A percentile compares a stretch with the other conserved stretches of the same genome.
These are phyloP conservation scores for Leucophenga varia DNA, from an alignment of 1,140 invertebrate species.

Conservation along the genomic window DNA sequence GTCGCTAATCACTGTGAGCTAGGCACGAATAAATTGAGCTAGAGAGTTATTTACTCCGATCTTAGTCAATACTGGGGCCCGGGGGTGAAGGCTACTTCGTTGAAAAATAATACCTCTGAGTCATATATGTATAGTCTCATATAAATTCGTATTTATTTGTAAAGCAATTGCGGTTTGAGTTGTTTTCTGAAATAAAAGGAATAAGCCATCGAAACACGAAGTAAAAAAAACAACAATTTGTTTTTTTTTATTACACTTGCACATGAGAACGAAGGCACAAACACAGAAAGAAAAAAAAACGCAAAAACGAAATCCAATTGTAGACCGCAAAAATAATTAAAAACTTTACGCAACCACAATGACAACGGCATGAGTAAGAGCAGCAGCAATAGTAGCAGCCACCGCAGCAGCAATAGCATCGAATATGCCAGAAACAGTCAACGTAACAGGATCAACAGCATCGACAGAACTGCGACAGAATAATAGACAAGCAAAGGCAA, in stretches of 20 bases:
- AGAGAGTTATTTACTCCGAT: no score
- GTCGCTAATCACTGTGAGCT: no score
- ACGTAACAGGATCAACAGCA: not conserved
- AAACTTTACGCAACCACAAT: constrained; percentile 35
- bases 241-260: no score
- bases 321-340: constrained; percentile 50
- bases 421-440: not conserved
- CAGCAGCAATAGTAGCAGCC: not conserved
- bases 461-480: not conserved
- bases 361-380: no score
- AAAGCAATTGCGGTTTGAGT: constrained; percentile 28
- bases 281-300: not conserved
- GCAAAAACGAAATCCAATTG: constrained; percentile 33
- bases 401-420: not conserved
- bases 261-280: not conserved
- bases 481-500: constrained; percentile 2
- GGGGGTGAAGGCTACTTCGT: no score
- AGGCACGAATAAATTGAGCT: no score
- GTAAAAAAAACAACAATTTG: not conserved
- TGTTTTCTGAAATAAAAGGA: no score
- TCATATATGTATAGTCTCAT: no score
- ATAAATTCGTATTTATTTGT: constrained; percentile 5
- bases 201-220: not conserved
- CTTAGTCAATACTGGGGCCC: no score
- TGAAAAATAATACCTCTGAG: no score